A percentile compares a stretch with the other conserved stretches of the same genome.
These are phyloP conservation scores for Crematogaster levior DNA, from an alignment of 2,888 invertebrate species.

Conservation along the genomic window DNA sequence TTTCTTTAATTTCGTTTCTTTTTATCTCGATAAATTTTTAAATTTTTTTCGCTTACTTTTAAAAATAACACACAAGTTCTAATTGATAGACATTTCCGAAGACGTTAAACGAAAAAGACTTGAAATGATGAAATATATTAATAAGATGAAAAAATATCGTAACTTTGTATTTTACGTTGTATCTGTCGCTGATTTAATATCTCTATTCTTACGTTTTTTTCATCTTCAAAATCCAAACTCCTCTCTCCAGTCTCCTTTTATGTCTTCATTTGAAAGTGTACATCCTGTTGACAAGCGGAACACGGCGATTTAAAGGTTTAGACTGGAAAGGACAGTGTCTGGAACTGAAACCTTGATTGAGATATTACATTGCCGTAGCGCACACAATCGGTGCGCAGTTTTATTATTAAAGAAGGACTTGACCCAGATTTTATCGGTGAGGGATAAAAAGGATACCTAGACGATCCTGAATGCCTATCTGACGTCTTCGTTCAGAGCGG, in stretches of 20 bases:
- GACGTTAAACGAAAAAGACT: background rate
- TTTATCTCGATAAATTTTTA: slow-evolving; percentile 1
- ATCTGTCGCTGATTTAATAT: background rate
- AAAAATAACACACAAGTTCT: background rate
- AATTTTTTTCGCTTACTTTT: background rate
- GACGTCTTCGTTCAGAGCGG: slow-evolving; percentile 45
- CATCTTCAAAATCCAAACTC: background rate
- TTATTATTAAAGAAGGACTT: slow-evolving; percentile 71
- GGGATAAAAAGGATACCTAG: slow-evolving; percentile 54
- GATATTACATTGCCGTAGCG: slow-evolving; percentile 70
- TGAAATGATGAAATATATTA: background rate
- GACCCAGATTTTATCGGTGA: slow-evolving; percentile 65
- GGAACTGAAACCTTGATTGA: slow-evolving; percentile 72
- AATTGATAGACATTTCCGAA: background rate
- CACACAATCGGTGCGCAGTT: slow-evolving; percentile 62
- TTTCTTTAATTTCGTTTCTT: slow-evolving; percentile 58
- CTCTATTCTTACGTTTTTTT: background rate
- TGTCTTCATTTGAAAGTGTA: slow-evolving; percentile 25
- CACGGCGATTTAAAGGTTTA: slow-evolving; percentile 58
- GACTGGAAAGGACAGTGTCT: slow-evolving; percentile 58
- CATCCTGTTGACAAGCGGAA: slow-evolving; percentile 45
- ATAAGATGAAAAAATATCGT: background rate
- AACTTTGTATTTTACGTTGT: background rate
- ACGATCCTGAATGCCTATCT: slow-evolving; percentile 63
- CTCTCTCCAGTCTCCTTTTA: background rate